These are phyloP conservation scores for human (Homo sapiens) DNA, from an alignment of 2,113 vertebrate genomes.

Conservation along the genomic window DNA sequence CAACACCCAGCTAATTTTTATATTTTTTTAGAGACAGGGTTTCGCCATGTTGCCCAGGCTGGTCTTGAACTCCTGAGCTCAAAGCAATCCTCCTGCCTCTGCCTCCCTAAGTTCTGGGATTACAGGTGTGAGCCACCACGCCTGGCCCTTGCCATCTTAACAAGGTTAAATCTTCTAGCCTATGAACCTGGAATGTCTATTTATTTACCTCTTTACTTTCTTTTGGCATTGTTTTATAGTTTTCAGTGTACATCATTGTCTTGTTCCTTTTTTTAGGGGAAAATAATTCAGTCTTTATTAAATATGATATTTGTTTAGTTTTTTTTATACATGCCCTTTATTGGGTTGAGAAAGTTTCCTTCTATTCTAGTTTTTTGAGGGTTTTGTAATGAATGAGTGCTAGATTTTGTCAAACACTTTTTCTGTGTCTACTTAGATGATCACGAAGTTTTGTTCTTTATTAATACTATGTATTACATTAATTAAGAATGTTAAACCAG, in stretches of 20 bases:
- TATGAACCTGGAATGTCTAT: not conserved
- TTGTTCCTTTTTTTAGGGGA: not conserved
- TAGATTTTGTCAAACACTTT: not conserved
- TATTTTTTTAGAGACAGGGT: no score
- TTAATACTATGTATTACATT: not conserved
- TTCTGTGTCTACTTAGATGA: not conserved
- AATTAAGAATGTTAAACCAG: constrained; percentile 18
- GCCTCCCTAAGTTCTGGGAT: no score
- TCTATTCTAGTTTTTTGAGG: not conserved
- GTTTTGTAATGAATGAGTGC: not conserved
- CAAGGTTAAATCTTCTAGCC: not conserved
- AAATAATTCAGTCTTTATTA: not conserved
- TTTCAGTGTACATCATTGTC: not conserved
- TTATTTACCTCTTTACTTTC: not conserved
- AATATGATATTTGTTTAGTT: not conserved
- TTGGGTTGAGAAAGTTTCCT: not conserved
- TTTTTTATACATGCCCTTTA: not conserved
- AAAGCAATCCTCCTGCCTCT: no score
- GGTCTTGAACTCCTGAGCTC: no score
- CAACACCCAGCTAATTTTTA: no score
- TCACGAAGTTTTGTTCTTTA: not conserved
- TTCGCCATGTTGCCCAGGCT: no score
- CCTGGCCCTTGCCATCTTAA: not conserved
- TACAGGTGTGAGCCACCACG: no score
- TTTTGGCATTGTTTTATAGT: not conserved